phyloP scores from a whole-genome alignment of 2,888 invertebrate species.

The Rhagonycha lutea region DNA sequence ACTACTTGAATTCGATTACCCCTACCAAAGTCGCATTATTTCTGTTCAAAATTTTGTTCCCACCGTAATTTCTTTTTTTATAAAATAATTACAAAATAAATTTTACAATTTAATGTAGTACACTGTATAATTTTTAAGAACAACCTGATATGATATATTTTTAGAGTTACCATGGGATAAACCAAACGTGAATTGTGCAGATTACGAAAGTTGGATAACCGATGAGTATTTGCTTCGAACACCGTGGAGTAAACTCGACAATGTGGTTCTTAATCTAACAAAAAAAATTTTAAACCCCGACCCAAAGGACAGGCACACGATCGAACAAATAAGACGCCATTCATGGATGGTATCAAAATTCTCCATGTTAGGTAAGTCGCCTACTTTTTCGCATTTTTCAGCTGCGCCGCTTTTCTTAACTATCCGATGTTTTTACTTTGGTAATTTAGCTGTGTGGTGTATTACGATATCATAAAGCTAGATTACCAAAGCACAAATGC shows the following conservation, averaged over 20 bases:
- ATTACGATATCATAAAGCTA: constrained; percentile 83
- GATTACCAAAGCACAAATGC: constrained; percentile 87
- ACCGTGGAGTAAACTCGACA: constrained; percentile 84
- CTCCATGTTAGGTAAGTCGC: not conserved
- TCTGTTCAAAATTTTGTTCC: too few relatives aligned
- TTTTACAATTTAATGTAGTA: too few relatives aligned
- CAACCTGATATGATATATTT: constrained; percentile 19
- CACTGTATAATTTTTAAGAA: too few relatives aligned
- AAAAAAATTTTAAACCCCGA: constrained; percentile 74
- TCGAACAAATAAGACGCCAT: constrained; percentile 73
- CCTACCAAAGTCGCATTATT: too few relatives aligned
- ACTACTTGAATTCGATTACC: too few relatives aligned
- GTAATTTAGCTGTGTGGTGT: constrained; percentile 88
- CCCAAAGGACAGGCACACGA: constrained; percentile 67
- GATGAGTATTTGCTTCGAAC: constrained; percentile 66
- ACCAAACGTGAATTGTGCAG: constrained; percentile 69
- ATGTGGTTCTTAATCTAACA: constrained; percentile 73
- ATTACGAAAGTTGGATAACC: constrained; percentile 77
- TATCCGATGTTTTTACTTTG: constrained; percentile 72
- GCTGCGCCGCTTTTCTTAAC: constrained; percentile 39
- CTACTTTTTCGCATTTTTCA: not conserved
- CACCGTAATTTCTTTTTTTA: too few relatives aligned
- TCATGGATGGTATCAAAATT: constrained; percentile 68
- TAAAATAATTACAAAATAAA: too few relatives aligned
- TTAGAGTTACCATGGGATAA: constrained; percentile 95